phyloP scores from a whole-genome alignment of 2,797 vertebrate genomes.

The Phoeniculus purpureus region DNA sequence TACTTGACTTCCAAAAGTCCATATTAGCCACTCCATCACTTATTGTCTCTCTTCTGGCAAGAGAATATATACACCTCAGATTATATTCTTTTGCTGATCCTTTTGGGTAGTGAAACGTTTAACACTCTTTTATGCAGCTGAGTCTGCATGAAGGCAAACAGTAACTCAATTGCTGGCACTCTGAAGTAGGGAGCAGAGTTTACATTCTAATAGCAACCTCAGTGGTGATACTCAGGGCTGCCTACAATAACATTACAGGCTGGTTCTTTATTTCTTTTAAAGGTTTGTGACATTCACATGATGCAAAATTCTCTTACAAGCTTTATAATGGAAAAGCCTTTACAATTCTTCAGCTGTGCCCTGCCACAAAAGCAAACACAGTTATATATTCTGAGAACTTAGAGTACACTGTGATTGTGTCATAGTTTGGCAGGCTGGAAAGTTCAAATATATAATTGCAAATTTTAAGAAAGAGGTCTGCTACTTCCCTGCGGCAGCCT shows the following conservation, averaged over 20 bases:
- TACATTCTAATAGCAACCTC: background rate
- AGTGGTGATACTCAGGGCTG: background rate
- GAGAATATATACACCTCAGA: background rate
- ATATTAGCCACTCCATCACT: background rate
- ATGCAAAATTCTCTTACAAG: slow-evolving; percentile 2
- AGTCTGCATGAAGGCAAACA: background rate
- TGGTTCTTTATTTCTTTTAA: background rate
- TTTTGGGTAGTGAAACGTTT: background rate
- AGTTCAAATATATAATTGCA: slow-evolving; percentile 9
- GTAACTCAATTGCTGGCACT: background rate
- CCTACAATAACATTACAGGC: background rate
- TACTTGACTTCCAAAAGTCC: background rate
- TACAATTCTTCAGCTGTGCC: background rate
- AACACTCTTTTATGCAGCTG: background rate
- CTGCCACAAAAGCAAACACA: background rate
- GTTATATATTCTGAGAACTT: slow-evolving; percentile 5
- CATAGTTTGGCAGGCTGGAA: background rate
- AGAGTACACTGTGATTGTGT: background rate
- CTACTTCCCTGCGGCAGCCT: background rate
- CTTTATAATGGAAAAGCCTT: background rate
- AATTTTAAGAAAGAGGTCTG: slow-evolving; percentile 20
- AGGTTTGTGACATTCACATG: background rate
- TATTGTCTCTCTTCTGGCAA: background rate
- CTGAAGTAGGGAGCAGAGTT: background rate
- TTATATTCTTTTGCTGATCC: background rate